phyloP scores from a whole-genome alignment of 1,140 invertebrate genomes.

The Drosophila funebris region DNA sequence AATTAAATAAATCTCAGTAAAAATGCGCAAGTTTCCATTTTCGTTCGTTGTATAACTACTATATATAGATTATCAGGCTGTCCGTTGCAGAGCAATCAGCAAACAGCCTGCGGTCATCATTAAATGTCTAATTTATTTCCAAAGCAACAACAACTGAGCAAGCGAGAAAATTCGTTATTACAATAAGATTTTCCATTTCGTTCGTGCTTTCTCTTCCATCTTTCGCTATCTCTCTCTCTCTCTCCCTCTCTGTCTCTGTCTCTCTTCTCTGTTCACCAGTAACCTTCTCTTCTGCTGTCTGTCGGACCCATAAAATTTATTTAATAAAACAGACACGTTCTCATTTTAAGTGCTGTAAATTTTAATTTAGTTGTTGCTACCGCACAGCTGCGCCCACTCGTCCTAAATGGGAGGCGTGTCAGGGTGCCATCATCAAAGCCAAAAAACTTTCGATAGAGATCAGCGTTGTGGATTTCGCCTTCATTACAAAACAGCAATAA shows the following conservation, averaged over 20 bases:
- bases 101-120: constrained; percentile 80
- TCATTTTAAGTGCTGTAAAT: constrained; percentile 81
- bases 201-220: constrained; percentile 23
- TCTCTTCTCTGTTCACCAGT: background rate
- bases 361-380: constrained; percentile 80
- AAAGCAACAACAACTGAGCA: constrained; percentile 57
- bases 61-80: background rate
- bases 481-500: constrained; percentile 58
- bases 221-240: background rate
- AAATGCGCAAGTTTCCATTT: constrained; percentile 53
- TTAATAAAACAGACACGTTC: constrained; percentile 81
- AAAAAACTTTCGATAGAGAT: constrained; percentile 77
- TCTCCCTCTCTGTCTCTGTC: background rate
- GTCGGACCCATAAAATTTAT: constrained; percentile 64
- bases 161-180: constrained; percentile 66
- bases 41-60: background rate
- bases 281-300: too few species aligned
- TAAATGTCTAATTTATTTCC: constrained; percentile 81
- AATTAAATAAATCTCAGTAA: constrained; percentile 79
- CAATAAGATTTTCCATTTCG: constrained; percentile 73
- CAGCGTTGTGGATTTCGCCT: constrained; percentile 58
- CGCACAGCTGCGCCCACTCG: constrained; percentile 57
- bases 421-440: constrained; percentile 64
- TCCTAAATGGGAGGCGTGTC: constrained; percentile 9
- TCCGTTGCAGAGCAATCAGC: constrained; percentile 64